phyloP scores from a whole-genome alignment of 2,113 vertebrate species.

The Catagonus wagneri region DNA sequence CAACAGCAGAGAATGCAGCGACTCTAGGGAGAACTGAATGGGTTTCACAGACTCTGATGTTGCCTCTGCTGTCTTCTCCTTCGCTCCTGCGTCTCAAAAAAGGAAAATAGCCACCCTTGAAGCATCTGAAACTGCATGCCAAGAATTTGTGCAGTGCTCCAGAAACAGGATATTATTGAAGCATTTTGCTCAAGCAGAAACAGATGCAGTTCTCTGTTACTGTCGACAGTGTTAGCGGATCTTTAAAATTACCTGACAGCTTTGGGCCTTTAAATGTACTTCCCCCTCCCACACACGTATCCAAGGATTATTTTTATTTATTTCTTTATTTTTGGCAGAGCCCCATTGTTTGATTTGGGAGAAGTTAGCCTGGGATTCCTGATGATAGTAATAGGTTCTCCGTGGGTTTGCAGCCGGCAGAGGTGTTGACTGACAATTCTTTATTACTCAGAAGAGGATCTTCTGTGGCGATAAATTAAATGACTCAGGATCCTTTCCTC shows the following conservation, averaged over 20 bases:
- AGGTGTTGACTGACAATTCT: constrained; percentile 55
- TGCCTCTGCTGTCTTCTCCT: background rate
- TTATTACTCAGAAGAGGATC: constrained; percentile 59
- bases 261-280: background rate
- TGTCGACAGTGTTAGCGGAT: constrained; percentile 40
- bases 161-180: constrained; percentile 71
- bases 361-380: constrained; percentile 39
- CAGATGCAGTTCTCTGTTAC: constrained; percentile 58
- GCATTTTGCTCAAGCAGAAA: constrained; percentile 74
- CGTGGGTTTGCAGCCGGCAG: background rate
- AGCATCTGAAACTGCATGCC: constrained; percentile 61
- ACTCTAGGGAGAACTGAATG: background rate
- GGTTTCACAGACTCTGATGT: constrained; percentile 47
- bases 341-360: constrained; percentile 6
- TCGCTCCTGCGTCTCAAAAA: constrained; percentile 46
- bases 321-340: background rate
- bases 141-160: constrained; percentile 50
- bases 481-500: constrained; percentile 35
- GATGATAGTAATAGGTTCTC: constrained; percentile 44
- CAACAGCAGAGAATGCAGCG: constrained; percentile 8
- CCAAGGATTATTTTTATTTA: background rate
- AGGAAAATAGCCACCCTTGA: constrained; percentile 56
- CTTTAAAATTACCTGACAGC: constrained; percentile 57
- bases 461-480: constrained; percentile 59
- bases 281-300: too few relatives aligned